Base-by-base conservation (phyloP, 1,140 invertebrate genomes). In the Drosophila hydei region DNA sequence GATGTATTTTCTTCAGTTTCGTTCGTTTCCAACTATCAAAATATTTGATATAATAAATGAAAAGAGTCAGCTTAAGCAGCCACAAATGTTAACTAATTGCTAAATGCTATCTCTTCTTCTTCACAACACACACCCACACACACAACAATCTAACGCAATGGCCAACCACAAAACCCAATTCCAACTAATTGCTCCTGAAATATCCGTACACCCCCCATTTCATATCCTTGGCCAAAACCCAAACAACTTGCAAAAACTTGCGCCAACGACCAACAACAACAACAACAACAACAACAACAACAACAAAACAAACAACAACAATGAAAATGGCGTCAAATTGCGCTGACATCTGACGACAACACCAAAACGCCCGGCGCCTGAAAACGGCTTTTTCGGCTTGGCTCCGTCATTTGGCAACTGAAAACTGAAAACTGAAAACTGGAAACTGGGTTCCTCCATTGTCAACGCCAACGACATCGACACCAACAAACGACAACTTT, bases 261-360 rank as follows among this genome's bases (percentile, higher is more conserved):
- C 59, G 75, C 59, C 79, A 59, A 42, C 63, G 73, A 77, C 74
- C 63, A 55, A 51, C 63, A 43, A 59, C 64, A 21, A 59, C 43
- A 56, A 64, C 36, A 25, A 63, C 21, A 36, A 56, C 25, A 67
- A 67, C 27, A 36, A 64, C 23, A 60, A 36, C 33, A 52, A 51
- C 21, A 45, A 71, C 87, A 89, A 87, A n/a, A n/a, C 23, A 51
- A 60, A 36, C 33, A 52, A 51, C 21, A 45, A 71, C 87, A 89
- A 87, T 87, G 78, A 71, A 88, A 88, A 81, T 84, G 88, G 88
- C 88, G 77, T 90, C 88, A 90, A 90, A 90, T 90, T 90, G 88
- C 88, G 74, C 79, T 90, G 88, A 88, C 88, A 90, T 81, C 76
- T 84, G 79, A 88, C 85, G 75, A 65, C 65, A 65, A 72, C 55